Evolutionary conservation across 2,113 vertebrate genomes (phyloP).

Genomic region (Pygoscelis antarcticus): DNA sequence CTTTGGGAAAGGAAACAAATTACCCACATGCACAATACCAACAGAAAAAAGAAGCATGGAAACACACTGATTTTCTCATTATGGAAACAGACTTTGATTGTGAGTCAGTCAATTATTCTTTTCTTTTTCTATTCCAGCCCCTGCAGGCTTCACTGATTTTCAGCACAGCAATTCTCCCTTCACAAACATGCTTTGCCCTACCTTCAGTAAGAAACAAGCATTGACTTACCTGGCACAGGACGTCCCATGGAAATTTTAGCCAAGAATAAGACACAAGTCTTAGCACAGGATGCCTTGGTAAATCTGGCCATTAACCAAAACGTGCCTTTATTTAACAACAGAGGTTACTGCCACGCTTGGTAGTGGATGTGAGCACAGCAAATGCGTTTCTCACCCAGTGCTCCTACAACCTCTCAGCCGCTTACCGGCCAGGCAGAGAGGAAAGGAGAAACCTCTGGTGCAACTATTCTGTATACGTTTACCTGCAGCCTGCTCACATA

Average conservation of each 20-base stretch:
- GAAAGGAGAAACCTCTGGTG: background rate
- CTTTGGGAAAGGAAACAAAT: background rate
- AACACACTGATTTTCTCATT: background rate
- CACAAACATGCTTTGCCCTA: background rate
- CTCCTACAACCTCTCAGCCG: background rate
- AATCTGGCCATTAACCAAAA: background rate
- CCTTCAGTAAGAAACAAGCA: background rate
- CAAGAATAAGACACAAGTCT: background rate
- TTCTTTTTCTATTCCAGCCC: background rate
- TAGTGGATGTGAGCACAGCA: background rate
- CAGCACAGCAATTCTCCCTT: background rate
- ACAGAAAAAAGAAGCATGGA: background rate
- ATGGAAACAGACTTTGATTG: background rate
- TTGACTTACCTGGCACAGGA: background rate
- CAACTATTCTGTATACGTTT: too few relatives aligned
- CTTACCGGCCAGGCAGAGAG: background rate
- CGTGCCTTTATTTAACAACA: fast-evolving
- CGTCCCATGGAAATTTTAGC: background rate
- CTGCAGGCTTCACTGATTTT: background rate
- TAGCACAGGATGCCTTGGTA: background rate
- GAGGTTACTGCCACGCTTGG: background rate
- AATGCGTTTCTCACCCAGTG: background rate
- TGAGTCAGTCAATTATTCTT: background rate
- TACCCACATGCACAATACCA: background rate
- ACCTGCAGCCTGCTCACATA: background rate